Evolutionary conservation across 1,140 invertebrate species (phyloP).

Genomic region (Drosophila subobscura): DNA sequence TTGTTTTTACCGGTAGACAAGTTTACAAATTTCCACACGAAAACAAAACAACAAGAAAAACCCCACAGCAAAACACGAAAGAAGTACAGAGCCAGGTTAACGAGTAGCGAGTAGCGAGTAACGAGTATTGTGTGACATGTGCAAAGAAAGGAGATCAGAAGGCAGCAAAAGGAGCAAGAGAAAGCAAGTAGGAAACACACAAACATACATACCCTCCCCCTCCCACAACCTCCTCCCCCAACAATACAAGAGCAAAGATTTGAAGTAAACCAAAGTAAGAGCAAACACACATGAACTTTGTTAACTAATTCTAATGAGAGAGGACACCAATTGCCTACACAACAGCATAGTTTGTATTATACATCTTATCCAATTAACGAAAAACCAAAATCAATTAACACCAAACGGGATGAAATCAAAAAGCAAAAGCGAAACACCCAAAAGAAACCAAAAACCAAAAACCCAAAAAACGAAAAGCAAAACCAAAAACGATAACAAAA

Average conservation of each 20-base stretch:
- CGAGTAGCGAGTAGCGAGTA: neutral
- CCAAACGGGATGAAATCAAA: slow-evolving; percentile 22
- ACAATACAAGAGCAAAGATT: slow-evolving; percentile 9
- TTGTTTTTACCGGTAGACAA: slow-evolving; percentile 49
- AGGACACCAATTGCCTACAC: slow-evolving; percentile 34
- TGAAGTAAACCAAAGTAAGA: slow-evolving; percentile 15
- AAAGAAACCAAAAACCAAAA: slow-evolving; percentile 19
- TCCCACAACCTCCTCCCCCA: neutral
- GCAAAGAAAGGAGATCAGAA: neutral
- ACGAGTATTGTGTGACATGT: too few relatives aligned
- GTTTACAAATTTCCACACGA: slow-evolving; percentile 29
- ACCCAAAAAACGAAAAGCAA: slow-evolving; percentile 33
- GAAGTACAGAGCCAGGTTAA: neutral
- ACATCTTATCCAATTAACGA: slow-evolving; percentile 38
- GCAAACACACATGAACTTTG: slow-evolving; percentile 15
- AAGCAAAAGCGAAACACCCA: slow-evolving; percentile 24
- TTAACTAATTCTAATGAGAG: slow-evolving; percentile 30
- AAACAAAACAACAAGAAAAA: slow-evolving; percentile 8
- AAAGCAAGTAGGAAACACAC: too few relatives aligned
- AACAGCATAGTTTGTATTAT: slow-evolving; percentile 37
- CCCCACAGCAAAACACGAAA: neutral
- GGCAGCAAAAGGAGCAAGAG: slow-evolving; percentile 8
- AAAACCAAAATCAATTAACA: slow-evolving; percentile 6
- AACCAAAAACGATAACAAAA: slow-evolving; percentile 5
- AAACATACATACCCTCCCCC: neutral